phyloP scores from a whole-genome alignment of 2,888 invertebrate species.

The Drosophila koepferae region DNA sequence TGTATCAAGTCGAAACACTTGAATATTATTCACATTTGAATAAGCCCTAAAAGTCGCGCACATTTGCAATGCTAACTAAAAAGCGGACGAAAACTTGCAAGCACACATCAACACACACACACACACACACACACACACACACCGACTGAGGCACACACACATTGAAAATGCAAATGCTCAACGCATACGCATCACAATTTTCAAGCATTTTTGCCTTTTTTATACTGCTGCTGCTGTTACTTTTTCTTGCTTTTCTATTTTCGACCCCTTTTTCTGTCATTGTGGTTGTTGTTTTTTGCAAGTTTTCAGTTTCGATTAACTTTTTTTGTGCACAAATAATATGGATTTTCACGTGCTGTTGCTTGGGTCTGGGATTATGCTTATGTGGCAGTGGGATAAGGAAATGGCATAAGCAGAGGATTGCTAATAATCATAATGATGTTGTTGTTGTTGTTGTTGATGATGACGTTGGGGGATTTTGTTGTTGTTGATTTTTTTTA shows the following conservation, averaged over 20 bases:
- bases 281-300: slow-evolving; percentile 16
- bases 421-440: slow-evolving; percentile 38
- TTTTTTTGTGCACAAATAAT: slow-evolving; percentile 65
- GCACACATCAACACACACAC: slow-evolving; percentile 5
- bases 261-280: slow-evolving; percentile 30
- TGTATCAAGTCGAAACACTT: slow-evolving; percentile 57
- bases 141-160: slow-evolving; percentile 3
- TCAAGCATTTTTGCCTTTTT: slow-evolving; percentile 20
- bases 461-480: slow-evolving; percentile 25
- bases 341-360: slow-evolving; percentile 58
- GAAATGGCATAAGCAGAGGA: slow-evolving; percentile 32
- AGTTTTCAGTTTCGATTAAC: slow-evolving; percentile 65
- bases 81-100: slow-evolving; percentile 16
- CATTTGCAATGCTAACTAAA: slow-evolving; percentile 68
- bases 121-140: not conserved
- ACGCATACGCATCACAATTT: slow-evolving; percentile 42
- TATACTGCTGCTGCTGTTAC: not conserved
- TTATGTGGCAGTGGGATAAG: slow-evolving; percentile 41
- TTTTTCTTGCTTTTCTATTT: slow-evolving; percentile 6
- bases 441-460: slow-evolving; percentile 32
- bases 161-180: slow-evolving; percentile 67
- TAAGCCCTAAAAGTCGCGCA: slow-evolving; percentile 59
- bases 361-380: slow-evolving; percentile 41
- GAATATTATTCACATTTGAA: slow-evolving; percentile 58
- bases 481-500: slow-evolving; percentile 6